These are phyloP conservation scores for Eidolon dupreanum DNA, from an alignment of 2,797 vertebrate species.

Conservation along the genomic window DNA sequence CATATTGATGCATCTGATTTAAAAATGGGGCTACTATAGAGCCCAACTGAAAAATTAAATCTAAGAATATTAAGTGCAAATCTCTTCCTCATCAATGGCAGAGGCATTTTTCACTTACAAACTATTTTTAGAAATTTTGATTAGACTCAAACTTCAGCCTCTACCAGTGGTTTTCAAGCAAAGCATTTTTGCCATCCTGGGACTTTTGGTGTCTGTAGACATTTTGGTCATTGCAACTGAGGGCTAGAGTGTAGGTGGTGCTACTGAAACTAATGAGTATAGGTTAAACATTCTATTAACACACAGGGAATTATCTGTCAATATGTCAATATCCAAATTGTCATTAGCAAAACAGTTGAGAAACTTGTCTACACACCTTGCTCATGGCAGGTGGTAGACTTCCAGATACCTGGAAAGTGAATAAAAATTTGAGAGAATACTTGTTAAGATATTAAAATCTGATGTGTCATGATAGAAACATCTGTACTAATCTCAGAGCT, in stretches of 20 bases:
- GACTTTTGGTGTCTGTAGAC: background rate
- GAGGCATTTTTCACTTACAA: background rate
- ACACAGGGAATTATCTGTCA: background rate
- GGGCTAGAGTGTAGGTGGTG: background rate
- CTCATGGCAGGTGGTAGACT: background rate
- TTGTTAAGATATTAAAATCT: background rate
- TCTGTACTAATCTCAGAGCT: too few relatives aligned
- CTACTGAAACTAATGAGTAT: background rate
- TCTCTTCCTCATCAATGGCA: background rate
- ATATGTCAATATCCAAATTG: background rate
- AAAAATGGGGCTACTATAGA: background rate
- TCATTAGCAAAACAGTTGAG: too few relatives aligned
- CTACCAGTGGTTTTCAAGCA: background rate
- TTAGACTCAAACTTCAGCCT: background rate
- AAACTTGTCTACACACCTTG: background rate
- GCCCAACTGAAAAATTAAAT: background rate
- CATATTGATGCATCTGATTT: background rate
- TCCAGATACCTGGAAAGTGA: background rate
- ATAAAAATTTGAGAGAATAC: background rate
- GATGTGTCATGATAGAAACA: background rate
- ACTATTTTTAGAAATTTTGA: background rate
- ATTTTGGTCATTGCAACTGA: background rate
- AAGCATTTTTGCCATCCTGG: background rate
- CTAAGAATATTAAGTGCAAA: background rate
- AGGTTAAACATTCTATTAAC: background rate